These are phyloP conservation scores for Gadopsis marmoratus DNA, from an alignment of 2,797 vertebrate species.

Conservation along the genomic window DNA sequence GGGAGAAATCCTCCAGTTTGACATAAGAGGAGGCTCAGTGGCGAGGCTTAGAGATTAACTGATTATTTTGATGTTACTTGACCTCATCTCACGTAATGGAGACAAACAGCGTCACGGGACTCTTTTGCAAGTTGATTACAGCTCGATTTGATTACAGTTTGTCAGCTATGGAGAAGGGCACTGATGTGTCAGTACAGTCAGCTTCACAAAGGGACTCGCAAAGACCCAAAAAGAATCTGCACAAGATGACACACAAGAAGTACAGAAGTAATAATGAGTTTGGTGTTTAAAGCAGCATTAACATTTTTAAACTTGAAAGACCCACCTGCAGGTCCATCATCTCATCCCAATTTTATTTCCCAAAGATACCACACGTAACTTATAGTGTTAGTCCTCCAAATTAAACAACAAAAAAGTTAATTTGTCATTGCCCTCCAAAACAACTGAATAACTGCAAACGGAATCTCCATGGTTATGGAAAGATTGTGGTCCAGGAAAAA, in stretches of 20 bases:
- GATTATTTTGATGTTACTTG: constrained; percentile 55
- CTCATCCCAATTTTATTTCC: neutral
- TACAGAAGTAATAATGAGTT: neutral
- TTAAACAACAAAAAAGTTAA: neutral
- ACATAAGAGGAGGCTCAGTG: constrained; percentile 34
- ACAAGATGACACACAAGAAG: neutral
- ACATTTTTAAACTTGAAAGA: neutral
- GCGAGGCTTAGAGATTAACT: constrained; percentile 59
- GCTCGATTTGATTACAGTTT: constrained; percentile 41
- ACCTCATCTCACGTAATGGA: constrained; percentile 35
- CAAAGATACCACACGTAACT: neutral
- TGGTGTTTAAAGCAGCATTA: neutral
- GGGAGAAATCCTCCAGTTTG: constrained; percentile 69
- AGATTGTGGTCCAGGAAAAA: neutral
- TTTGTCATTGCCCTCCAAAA: neutral
- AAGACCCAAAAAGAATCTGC: neutral
- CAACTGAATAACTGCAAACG: no score
- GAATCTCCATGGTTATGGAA: neutral
- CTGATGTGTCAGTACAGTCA: constrained; percentile 14
- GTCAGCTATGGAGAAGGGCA: constrained; percentile 12
- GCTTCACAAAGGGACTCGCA: constrained; percentile 26
- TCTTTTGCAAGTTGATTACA: constrained; percentile 51
- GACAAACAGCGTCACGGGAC: constrained; percentile 31
- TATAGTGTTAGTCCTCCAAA: neutral
- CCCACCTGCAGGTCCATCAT: neutral